A percentile compares a stretch with the other conserved stretches of the same genome.
phyloP scores from a whole-genome alignment of 2,113 vertebrate species.

The Osmerus mordax region DNA sequence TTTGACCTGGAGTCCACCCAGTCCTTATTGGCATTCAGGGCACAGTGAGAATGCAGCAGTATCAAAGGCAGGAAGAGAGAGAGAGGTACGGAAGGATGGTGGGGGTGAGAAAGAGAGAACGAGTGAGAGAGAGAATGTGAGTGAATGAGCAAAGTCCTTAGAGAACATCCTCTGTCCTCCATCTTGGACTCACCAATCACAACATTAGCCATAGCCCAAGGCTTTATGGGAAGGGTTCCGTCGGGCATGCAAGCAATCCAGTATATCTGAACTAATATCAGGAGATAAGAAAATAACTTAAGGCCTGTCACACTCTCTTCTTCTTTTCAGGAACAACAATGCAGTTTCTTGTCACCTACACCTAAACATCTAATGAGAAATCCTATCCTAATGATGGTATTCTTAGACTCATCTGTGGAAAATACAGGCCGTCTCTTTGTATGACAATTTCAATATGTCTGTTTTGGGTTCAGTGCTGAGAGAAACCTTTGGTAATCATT shows the following conservation, averaged over 20 bases:
- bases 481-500: conserved; percentile 63
- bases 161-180: conserved; percentile 23
- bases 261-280: too few relatives aligned
- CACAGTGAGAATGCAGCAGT: conserved; percentile 24
- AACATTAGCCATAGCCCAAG: conserved; percentile 28
- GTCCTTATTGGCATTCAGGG: conserved; percentile 43
- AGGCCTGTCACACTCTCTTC: conserved; percentile 18
- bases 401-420: conserved; percentile 51
- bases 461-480: conserved; percentile 39
- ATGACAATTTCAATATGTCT: conserved; percentile 65
- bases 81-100: neutral
- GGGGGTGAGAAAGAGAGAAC: conserved; percentile 29
- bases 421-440: conserved; percentile 51
- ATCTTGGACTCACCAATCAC: conserved; percentile 27
- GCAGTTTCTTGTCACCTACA: conserved; percentile 38
- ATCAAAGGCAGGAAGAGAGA: neutral
- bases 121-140: conserved; percentile 5
- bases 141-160: neutral
- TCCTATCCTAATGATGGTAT: conserved; percentile 59
- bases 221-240: conserved; percentile 20
- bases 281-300: too few relatives aligned
- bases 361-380: conserved; percentile 58
- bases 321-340: neutral
- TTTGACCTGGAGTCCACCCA: conserved; percentile 24
- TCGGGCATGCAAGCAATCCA: conserved; percentile 32